These are phyloP conservation scores for Euschistus heros DNA, from an alignment of 1,140 invertebrate species.

Conservation along the genomic window DNA sequence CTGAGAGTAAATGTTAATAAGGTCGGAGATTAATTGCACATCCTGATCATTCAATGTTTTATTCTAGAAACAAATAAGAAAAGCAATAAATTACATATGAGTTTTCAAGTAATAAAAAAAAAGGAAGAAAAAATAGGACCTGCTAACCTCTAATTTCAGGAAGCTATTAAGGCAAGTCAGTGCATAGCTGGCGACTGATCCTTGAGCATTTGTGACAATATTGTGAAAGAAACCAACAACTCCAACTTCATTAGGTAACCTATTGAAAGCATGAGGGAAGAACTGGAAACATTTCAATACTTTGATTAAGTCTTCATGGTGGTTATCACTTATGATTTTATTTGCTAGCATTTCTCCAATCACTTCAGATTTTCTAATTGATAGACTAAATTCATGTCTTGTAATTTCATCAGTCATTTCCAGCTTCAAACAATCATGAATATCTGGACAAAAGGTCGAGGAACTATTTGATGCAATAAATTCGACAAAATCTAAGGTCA, in stretches of 20 bases:
- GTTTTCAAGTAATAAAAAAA: not conserved
- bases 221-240: not conserved
- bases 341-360: not conserved
- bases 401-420: not conserved
- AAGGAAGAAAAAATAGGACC: not conserved
- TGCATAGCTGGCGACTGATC: not conserved
- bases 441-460: not conserved
- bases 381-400: not conserved
- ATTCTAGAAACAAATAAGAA: not conserved
- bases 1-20: not conserved
- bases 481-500: not conserved
- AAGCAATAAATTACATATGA: not conserved
- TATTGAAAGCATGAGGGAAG: slow-evolving; percentile 5
- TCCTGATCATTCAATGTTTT: not conserved
- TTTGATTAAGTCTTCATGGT: slow-evolving; percentile 16
- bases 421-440: slow-evolving; percentile 1
- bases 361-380: not conserved
- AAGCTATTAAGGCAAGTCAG: slow-evolving; percentile 6
- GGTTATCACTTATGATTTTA: not conserved
- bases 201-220: not conserved
- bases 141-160: not conserved
- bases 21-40: not conserved
- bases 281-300: not conserved
- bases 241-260: not conserved
- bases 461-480: not conserved